Evolutionary conservation across 2,888 invertebrate species (phyloP), one percentile per base, ranked within the genome.

Genomic region (Archips xylosteana): DNA sequence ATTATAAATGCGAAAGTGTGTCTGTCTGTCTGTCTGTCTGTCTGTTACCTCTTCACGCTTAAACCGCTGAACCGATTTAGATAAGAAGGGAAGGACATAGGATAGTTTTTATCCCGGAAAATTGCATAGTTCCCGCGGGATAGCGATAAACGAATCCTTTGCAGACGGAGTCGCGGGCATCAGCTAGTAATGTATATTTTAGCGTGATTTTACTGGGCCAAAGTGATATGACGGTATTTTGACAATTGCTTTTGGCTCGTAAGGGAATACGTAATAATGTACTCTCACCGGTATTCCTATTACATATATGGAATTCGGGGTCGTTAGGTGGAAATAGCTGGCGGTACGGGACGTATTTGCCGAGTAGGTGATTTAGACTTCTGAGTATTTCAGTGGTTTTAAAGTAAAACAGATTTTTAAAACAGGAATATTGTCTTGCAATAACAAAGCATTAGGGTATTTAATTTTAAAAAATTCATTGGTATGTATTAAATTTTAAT

Each of bases 221-320:
- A 23, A 32, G 49, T 23, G 23, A 23, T 23, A 23, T 51, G 63
- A 51, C 23, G n/a, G 63, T 49, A 64, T 64, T 70, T 71, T 59
- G 39, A 59, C 71, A 59, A 60, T 71, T 36, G 64, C 39, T 71
- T 70, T 49, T 39, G 39, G 49, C 13, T 59, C 47, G 13, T 5
- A 32, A 65, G 12, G 47, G 71, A 60, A 65, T 71, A 65, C 65
- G 39, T 71, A 71, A 64, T 64, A 23, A 4, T 34, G 47, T 45
- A 32, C 42, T 61, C 39, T 42, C 10, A n/a, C 13, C 36, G 70
- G 64, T 42, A 36, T 49, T 65, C 49, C 47, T 57, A 71, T 71
- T 71, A 47, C 47, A 34, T 23, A 34, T 23, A 45, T 36, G 64
- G 64, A 71, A 71, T 71, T 36, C 64, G 15, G 54, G 71, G 49